Percentiles rank a stretch among this genome's conserved stretches.
phyloP scores from a whole-genome alignment of 2,888 invertebrate genomes.

The Heterodera filipjevi region DNA sequence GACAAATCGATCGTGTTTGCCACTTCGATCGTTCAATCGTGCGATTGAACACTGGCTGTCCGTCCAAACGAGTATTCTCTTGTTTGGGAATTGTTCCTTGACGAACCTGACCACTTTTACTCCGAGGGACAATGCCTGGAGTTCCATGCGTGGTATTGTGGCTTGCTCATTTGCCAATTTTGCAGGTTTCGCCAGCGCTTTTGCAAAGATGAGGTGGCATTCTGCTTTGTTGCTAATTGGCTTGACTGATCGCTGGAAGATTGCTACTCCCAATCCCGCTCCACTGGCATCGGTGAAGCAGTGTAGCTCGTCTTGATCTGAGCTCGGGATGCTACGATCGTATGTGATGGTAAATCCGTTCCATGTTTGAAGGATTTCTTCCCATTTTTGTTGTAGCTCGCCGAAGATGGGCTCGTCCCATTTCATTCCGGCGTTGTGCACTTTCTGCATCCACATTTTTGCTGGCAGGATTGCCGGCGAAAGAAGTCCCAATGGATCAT shows the following conservation, averaged over 20 bases:
- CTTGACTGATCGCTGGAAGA: too few species aligned
- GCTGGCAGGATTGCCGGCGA: not conserved
- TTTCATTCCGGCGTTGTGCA: not conserved
- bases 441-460: not conserved
- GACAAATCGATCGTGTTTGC: constrained; percentile 14
- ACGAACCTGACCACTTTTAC: constrained; percentile 13
- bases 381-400: not conserved
- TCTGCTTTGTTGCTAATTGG: too few species aligned
- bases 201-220: too few species aligned
- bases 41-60: too few species aligned
- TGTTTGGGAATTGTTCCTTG: not conserved
- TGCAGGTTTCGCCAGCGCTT: too few species aligned
- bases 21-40: not conserved
- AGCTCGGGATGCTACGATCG: too few species aligned
- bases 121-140: constrained; percentile 13
- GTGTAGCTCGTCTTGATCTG: not conserved
- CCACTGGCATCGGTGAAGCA: constrained; percentile 21
- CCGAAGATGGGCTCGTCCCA: not conserved
- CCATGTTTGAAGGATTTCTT: not conserved
- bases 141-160: too few species aligned
- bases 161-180: too few species aligned
- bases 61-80: not conserved
- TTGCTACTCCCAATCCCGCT: too few species aligned
- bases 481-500: constrained; percentile 10
- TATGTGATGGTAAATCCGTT: not conserved